These are phyloP conservation scores for Matsumurasca onukii DNA, from an alignment of 1,140 invertebrate genomes.

Conservation along the genomic window DNA sequence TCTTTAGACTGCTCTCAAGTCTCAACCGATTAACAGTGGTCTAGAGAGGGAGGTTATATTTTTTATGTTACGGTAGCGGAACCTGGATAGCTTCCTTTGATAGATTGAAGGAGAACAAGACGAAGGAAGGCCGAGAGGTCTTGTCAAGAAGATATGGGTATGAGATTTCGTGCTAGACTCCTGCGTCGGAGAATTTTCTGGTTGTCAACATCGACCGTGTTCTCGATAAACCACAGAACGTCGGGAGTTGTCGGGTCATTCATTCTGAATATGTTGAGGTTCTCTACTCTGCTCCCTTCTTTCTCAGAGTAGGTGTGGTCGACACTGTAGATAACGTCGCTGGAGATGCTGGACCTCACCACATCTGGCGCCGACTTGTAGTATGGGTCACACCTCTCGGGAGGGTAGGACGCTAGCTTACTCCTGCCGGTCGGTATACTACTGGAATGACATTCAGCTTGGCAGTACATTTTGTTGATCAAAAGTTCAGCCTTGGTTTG, in stretches of 20 bases:
- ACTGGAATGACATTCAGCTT: background rate
- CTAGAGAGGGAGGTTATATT: slow-evolving; percentile 30
- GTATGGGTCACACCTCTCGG: slow-evolving; percentile 5
- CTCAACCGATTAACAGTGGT: slow-evolving; percentile 28
- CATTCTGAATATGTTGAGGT: slow-evolving; percentile 4
- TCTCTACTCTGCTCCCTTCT: background rate
- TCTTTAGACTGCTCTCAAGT: background rate
- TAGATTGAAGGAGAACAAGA: slow-evolving; percentile 20
- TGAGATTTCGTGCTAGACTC: slow-evolving; percentile 4
- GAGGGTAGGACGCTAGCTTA: background rate
- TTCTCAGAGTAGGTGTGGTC: slow-evolving; percentile 9
- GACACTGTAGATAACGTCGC: background rate
- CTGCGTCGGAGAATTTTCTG: background rate
- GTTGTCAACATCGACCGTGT: slow-evolving; percentile 15
- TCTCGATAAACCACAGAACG: slow-evolving; percentile 4
- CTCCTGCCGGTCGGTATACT: background rate
- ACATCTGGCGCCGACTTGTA: slow-evolving; percentile 12
- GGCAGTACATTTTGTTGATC: background rate
- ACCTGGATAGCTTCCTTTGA: slow-evolving; percentile 12
- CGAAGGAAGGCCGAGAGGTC: slow-evolving; percentile 24
- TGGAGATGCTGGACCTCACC: slow-evolving; percentile 9
- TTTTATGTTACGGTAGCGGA: slow-evolving; percentile 28
- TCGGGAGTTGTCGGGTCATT: background rate
- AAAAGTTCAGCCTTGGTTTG: background rate
- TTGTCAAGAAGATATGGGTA: slow-evolving; percentile 26